These are phyloP conservation scores for Deroptyus accipitrinus DNA, from an alignment of 2,113 vertebrate genomes.

Conservation along the genomic window DNA sequence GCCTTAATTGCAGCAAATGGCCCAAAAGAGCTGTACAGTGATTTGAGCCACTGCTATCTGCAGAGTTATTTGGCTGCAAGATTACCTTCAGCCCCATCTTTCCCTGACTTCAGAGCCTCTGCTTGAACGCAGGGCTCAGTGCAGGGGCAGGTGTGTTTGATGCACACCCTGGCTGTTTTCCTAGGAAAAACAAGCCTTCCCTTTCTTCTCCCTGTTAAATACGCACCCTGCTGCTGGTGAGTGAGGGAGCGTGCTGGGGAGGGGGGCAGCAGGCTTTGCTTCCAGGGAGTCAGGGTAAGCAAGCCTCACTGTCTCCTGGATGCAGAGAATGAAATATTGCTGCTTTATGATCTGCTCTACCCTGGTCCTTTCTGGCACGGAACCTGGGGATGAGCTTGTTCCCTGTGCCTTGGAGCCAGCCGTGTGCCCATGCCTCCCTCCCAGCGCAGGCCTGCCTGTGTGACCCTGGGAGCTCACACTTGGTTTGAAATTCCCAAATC, in stretches of 20 bases:
- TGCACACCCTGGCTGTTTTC: neutral
- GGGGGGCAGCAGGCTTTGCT: neutral
- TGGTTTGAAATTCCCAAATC: neutral
- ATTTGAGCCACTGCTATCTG: neutral
- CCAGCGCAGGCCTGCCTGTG: rapidly evolving
- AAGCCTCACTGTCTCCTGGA: neutral
- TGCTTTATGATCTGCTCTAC: neutral
- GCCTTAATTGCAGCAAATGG: constrained; percentile 1
- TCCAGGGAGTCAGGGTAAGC: neutral
- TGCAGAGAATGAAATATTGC: rapidly evolving
- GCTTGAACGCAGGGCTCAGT: neutral
- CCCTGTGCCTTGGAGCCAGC: neutral
- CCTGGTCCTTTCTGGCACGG: neutral
- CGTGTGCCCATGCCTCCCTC: rapidly evolving
- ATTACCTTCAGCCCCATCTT: neutral
- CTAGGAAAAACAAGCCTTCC: neutral
- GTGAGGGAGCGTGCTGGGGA: rapidly evolving
- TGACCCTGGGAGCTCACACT: neutral
- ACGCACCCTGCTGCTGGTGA: neutral
- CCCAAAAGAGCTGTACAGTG: neutral
- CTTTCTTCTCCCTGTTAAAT: neutral
- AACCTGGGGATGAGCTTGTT: neutral
- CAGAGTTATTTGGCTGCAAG: neutral
- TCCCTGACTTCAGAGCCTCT: neutral
- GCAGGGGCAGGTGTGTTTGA: rapidly evolving